Base-by-base conservation (phyloP, 2,113 vertebrate genomes). In the Alligator mississippiensis region DNA sequence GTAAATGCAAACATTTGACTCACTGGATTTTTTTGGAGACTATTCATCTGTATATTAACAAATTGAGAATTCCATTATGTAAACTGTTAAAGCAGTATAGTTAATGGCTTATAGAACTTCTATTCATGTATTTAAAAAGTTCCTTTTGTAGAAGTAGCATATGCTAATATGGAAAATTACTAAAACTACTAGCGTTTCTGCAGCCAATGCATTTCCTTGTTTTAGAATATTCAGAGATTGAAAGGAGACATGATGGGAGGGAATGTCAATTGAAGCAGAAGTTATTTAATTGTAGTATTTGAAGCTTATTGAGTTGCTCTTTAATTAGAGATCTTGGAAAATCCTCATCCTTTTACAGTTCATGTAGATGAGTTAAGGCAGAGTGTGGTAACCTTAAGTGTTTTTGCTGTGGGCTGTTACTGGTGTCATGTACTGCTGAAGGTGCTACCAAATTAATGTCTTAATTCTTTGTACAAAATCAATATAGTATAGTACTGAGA, bases 11-110 rank as follows among this genome's bases (percentile, higher is more conserved):
- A 57, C 63, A 27, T 87, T 89, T 92, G 90, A 78, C 94, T 66
- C 92, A 16, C 63, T 85, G 38, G 25, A 28, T 90, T 85, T 91
- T 91, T 87, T 77, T 93, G 77, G 38, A 89, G 92, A 64, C 61
- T 70, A 17, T 28, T 64, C 24, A 2, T 1, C 77, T 89, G 47
- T 92, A 84, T 87, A 11, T 5, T 47, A 92, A 90, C 0, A 12
- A 14, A 74, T 87, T 76, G 60, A 79, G 90, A 61, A 9, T 12
- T 2, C 88, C 87, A 55, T 58, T 68, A 8, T 60, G 34, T 87
- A 61, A 54, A 38, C 24, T 10, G 68, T 72, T 38, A 38, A 93
- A 87, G 17, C 88, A 25, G 3, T 83, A 38, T 11, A 15, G 78
- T 94, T 70, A 88, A 60, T 87, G 72, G 87, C 55, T 5, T 61